Evolutionary conservation across 2,888 invertebrate species (phyloP).

Genomic region (Byasa hedistus): DNA sequence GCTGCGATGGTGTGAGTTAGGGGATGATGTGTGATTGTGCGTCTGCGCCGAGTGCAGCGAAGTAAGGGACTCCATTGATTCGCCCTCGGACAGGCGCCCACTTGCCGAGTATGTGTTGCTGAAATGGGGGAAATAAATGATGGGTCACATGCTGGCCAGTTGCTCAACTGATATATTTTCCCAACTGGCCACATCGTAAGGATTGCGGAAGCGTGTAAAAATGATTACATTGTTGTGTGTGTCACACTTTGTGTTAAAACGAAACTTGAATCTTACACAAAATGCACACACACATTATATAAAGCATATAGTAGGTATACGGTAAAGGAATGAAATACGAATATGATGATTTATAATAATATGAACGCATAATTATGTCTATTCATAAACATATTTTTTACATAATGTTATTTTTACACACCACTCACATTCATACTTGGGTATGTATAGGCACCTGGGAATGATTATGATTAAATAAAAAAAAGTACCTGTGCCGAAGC

Average conservation of each 20-base stretch:
- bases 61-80: slow-evolving; percentile 91
- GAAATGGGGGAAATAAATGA: slow-evolving; percentile 69
- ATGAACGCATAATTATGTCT: slow-evolving; percentile 35
- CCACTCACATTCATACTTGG: slow-evolving; percentile 37
- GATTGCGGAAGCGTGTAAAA: slow-evolving; percentile 58
- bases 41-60: slow-evolving; percentile 89
- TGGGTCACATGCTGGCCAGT: slow-evolving; percentile 55
- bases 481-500: slow-evolving; percentile 87
- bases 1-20: slow-evolving; percentile 83
- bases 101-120: slow-evolving; percentile 87
- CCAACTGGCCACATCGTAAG: slow-evolving; percentile 61
- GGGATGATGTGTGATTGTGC: slow-evolving; percentile 85
- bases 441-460: slow-evolving; percentile 17
- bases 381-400: slow-evolving; percentile 30
- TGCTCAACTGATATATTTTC: slow-evolving; percentile 35
- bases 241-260: slow-evolving; percentile 41
- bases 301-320: slow-evolving; percentile 31
- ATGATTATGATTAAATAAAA: slow-evolving; percentile 16
- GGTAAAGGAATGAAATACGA: slow-evolving; percentile 36
- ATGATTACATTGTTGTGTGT: slow-evolving; percentile 39
- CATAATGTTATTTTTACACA: slow-evolving; percentile 35
- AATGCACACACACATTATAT: slow-evolving; percentile 40
- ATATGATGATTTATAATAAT: slow-evolving; percentile 40
- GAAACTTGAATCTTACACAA: slow-evolving; percentile 39
- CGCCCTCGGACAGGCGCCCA: slow-evolving; percentile 91